A percentile compares a stretch with the other conserved stretches of the same genome.
phyloP scores from a whole-genome alignment of 2,888 invertebrate species.

The Drosophila villosipedis region DNA sequence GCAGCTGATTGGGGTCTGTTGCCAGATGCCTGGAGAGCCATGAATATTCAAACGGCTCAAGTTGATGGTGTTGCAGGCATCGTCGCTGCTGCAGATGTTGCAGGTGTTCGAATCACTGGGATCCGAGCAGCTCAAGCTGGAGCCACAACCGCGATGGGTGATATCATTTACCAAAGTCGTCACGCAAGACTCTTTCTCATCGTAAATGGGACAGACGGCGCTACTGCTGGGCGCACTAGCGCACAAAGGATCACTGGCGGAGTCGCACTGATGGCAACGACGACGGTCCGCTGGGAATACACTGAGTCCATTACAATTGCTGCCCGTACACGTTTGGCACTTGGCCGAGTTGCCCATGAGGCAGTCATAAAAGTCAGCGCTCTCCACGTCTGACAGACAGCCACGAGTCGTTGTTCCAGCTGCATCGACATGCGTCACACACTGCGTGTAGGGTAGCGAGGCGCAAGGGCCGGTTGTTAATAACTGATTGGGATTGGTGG shows the following conservation, averaged over 20 bases:
- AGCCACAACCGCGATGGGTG: conserved; percentile 80
- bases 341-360: conserved; percentile 54
- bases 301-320: conserved; percentile 74
- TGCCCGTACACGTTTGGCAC: conserved; percentile 72
- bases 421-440: conserved; percentile 73
- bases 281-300: conserved; percentile 73
- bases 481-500: conserved; percentile 80
- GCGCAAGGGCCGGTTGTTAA: conserved; percentile 57
- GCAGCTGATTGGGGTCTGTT: conserved; percentile 77
- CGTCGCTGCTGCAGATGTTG: conserved; percentile 60
- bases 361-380: conserved; percentile 70
- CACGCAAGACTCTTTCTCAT: conserved; percentile 71
- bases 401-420: conserved; percentile 77
- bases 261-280: conserved; percentile 80
- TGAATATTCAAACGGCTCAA: conserved; percentile 61
- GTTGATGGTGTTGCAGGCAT: conserved; percentile 77
- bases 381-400: conserved; percentile 66
- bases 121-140: conserved; percentile 71
- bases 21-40: conserved; percentile 82
- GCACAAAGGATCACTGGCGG: conserved; percentile 61
- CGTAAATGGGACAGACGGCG: conserved; percentile 73
- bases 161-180: conserved; percentile 63
- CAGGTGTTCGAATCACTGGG: conserved; percentile 68
- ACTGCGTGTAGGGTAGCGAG: conserved; percentile 76
- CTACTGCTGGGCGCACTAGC: conserved; percentile 66